Conservation (phyloP, 2,888 invertebrate species). For the Candidula unifasciata region DNA sequence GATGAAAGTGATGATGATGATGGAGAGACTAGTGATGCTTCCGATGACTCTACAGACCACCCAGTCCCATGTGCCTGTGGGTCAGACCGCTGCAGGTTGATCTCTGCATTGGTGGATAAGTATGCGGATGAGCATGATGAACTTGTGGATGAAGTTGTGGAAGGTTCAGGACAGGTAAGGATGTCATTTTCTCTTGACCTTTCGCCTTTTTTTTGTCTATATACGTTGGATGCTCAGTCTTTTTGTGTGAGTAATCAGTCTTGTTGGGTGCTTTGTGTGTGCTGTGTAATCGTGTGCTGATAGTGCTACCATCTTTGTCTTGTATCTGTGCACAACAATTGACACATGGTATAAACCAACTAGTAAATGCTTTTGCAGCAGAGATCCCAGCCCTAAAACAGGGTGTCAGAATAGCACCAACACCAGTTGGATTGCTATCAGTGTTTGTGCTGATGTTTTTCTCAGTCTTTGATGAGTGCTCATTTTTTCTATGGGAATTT, state of each 20-base stretch:
- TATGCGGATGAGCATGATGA: slow-evolving; percentile 68
- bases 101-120: slow-evolving; percentile 68
- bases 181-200: neutral
- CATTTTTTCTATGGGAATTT: too few species aligned
- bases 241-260: neutral
- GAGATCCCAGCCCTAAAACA: too few species aligned
- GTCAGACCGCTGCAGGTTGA: slow-evolving; percentile 65
- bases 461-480: too few species aligned
- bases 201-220: neutral
- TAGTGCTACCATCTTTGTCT: too few species aligned
- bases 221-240: neutral
- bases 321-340: too few species aligned
- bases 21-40: slow-evolving; percentile 56
- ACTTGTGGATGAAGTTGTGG: slow-evolving; percentile 64
- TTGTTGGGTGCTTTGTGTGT: too few species aligned
- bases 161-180: slow-evolving; percentile 62
- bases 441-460: too few species aligned
- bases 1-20: slow-evolving; percentile 56
- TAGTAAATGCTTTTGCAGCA: too few species aligned
- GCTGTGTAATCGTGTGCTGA: too few species aligned
- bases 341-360: too few species aligned
- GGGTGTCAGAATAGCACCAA: too few species aligned
- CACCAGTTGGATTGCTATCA: too few species aligned
- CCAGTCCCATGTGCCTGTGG: slow-evolving; percentile 71
- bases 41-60: slow-evolving; percentile 63